Evolutionary conservation across 2,888 invertebrate species (phyloP).

Genomic region (Leptinotarsa tumamoca): DNA sequence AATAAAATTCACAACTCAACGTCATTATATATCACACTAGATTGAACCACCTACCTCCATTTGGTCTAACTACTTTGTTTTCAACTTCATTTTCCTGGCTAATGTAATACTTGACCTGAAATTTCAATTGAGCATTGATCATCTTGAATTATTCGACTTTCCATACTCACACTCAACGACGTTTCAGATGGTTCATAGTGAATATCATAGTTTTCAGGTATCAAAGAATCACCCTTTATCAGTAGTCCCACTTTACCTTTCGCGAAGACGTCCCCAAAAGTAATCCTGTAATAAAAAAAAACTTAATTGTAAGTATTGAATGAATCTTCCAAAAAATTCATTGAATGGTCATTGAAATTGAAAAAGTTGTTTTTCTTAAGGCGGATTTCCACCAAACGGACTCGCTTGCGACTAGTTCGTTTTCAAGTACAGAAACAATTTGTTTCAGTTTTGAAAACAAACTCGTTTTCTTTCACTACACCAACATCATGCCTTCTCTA

Average conservation of each 20-base stretch:
- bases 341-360: no score
- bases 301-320: not conserved
- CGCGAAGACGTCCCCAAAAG: constrained; percentile 70
- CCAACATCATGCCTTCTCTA: no score
- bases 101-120: constrained; percentile 57
- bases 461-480: no score
- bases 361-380: no score
- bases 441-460: no score
- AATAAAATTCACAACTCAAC: no score
- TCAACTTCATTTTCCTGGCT: constrained; percentile 54
- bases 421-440: no score
- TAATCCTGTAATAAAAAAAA: constrained; percentile 66
- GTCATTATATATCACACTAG: not conserved
- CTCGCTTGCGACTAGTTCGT: no score
- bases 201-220: constrained; percentile 71
- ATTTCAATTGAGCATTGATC: constrained; percentile 25
- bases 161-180: constrained; percentile 68
- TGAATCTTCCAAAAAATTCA: no score
- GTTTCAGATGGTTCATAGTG: constrained; percentile 70
- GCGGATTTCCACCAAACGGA: no score
- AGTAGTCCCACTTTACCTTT: constrained; percentile 71
- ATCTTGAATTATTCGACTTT: not conserved
- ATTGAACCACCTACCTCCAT: constrained; percentile 55
- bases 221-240: constrained; percentile 70
- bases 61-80: constrained; percentile 55